Evolutionary conservation across 2,888 invertebrate species (phyloP).

Genomic region (Dendrolimus pini): DNA sequence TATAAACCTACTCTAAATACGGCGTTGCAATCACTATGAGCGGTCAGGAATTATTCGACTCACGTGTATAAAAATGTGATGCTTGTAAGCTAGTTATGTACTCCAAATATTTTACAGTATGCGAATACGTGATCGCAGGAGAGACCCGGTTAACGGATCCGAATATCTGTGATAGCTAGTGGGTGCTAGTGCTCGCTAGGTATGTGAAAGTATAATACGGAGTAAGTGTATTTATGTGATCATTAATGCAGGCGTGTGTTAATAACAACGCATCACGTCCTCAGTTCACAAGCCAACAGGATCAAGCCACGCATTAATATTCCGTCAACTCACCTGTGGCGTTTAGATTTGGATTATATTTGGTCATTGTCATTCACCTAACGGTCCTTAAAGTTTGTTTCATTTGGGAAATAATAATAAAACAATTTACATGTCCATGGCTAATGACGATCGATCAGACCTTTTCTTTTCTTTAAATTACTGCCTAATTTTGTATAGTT

Average conservation of each 20-base stretch:
- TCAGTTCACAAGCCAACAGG: conserved; percentile 69
- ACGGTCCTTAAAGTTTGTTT: conserved; percentile 52
- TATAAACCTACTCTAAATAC: conserved; percentile 59
- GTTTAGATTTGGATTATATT: conserved; percentile 75
- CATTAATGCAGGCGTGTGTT: conserved; percentile 67
- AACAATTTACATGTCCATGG: conserved; percentile 36
- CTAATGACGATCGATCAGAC: conserved; percentile 11
- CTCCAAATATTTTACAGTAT: conserved; percentile 36
- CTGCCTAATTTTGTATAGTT: too few species aligned
- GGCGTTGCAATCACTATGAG: conserved; percentile 52
- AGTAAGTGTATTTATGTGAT: conserved; percentile 55
- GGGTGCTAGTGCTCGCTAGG: conserved; percentile 16
- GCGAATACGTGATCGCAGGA: conserved; percentile 37
- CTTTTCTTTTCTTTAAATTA: conserved; percentile 9
- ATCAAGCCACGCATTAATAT: conserved; percentile 62
- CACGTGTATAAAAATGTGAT: conserved; percentile 49
- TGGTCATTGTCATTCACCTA: conserved; percentile 66
- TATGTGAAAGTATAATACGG: conserved; percentile 45
- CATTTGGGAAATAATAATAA: conserved; percentile 61
- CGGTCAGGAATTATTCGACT: conserved; percentile 43
- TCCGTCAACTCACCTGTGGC: conserved; percentile 57
- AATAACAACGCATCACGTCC: conserved; percentile 71
- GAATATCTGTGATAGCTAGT: conserved; percentile 16
- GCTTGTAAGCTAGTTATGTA: conserved; percentile 45
- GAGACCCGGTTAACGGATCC: conserved; percentile 24